Evolutionary conservation across 2,113 vertebrate genomes (phyloP).

Genomic region (Xyrauchen texanus): DNA sequence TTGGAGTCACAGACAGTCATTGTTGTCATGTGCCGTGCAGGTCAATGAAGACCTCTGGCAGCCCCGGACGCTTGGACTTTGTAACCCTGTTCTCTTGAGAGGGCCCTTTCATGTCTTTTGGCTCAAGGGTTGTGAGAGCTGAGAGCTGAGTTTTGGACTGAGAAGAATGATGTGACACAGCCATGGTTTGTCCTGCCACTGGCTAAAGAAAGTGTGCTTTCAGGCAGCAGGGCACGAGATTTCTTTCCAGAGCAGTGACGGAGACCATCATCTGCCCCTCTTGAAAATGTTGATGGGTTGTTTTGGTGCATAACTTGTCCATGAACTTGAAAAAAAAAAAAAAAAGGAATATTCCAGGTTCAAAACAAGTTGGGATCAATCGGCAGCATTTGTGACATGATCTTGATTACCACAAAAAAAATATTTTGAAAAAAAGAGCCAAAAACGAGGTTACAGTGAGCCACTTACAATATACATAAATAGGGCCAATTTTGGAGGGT

Average conservation of each 20-base stretch:
- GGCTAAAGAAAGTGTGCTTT: slow-evolving; percentile 46
- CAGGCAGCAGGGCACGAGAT: slow-evolving; percentile 36
- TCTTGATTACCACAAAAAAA: too few relatives aligned
- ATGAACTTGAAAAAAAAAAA: too few relatives aligned
- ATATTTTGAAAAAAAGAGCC: too few relatives aligned
- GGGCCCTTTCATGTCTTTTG: slow-evolving; percentile 42
- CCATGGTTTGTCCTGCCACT: not conserved
- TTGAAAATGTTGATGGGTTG: slow-evolving; percentile 29
- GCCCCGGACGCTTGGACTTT: slow-evolving; percentile 36
- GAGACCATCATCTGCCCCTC: slow-evolving; percentile 4
- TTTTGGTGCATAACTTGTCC: too few relatives aligned
- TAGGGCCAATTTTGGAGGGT: too few relatives aligned
- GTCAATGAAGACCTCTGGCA: slow-evolving; percentile 50
- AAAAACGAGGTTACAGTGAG: too few relatives aligned
- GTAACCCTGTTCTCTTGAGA: slow-evolving; percentile 48
- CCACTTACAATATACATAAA: too few relatives aligned
- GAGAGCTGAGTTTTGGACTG: slow-evolving; percentile 36
- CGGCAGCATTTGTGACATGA: too few relatives aligned
- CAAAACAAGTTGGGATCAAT: too few relatives aligned
- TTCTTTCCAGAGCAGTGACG: slow-evolving; percentile 11
- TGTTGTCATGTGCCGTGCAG: slow-evolving; percentile 48
- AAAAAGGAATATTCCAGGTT: too few relatives aligned
- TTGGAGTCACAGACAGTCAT: slow-evolving; percentile 47
- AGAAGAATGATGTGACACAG: slow-evolving; percentile 31
- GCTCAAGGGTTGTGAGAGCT: slow-evolving; percentile 16